A percentile compares a stretch with the other conserved stretches of the same genome.
phyloP scores from a whole-genome alignment of 2,113 vertebrate genomes.

The Egretta garzetta region DNA sequence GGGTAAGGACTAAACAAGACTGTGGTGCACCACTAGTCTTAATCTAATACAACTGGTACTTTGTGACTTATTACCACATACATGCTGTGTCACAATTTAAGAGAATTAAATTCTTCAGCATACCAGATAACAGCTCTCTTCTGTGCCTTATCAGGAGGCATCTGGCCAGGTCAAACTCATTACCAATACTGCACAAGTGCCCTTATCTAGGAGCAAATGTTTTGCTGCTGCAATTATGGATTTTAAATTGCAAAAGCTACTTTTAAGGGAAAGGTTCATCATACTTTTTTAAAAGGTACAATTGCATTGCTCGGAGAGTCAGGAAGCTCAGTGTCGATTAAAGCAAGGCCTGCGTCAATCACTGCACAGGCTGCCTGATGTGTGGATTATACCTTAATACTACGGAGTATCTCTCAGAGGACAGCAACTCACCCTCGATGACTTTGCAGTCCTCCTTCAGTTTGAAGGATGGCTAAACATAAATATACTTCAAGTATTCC shows the following conservation, averaged over 20 bases:
- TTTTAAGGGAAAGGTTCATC: not conserved
- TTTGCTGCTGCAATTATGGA: not conserved
- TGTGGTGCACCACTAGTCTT: accelerated
- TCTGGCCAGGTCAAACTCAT: slow-evolving; percentile 50
- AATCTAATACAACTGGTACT: not conserved
- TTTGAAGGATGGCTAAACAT: accelerated
- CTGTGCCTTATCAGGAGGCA: slow-evolving; percentile 52
- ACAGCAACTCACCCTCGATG: not conserved
- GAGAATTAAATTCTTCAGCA: not conserved
- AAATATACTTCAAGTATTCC: accelerated
- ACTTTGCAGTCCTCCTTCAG: not conserved
- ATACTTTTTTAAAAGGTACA: not conserved
- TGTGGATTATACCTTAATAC: not conserved
- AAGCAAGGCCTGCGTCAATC: not conserved
- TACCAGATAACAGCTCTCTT: not conserved
- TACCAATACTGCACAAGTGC: not conserved
- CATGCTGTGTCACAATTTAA: not conserved
- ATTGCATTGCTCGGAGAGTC: not conserved
- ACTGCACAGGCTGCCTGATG: not conserved
- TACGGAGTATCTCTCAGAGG: not conserved
- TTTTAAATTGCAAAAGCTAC: not conserved
- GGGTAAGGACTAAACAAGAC: not conserved
- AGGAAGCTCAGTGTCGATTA: not conserved
- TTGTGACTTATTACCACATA: not conserved
- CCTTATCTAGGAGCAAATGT: slow-evolving; percentile 52